These are phyloP conservation scores for Graptemys geographica DNA, from an alignment of 2,797 vertebrate species.

Conservation along the genomic window DNA sequence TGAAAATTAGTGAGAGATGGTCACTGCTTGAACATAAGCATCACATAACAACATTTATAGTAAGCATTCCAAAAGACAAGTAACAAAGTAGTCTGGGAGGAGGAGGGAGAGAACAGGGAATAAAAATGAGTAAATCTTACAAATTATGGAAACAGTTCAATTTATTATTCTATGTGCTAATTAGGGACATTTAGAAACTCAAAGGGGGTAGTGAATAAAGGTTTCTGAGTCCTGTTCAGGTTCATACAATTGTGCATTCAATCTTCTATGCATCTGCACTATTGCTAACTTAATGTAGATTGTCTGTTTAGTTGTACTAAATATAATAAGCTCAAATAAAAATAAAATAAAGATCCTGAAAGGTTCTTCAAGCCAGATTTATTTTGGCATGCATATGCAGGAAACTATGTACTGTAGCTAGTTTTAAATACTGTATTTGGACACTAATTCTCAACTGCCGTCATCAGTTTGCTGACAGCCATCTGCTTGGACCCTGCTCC, in stretches of 20 bases:
- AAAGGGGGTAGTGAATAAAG: not conserved
- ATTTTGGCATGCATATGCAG: constrained; percentile 80
- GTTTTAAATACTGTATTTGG: constrained; percentile 83
- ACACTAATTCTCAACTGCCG: constrained; percentile 81
- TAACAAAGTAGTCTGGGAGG: not conserved
- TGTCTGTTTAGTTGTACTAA: constrained; percentile 56
- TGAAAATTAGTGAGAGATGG: not conserved
- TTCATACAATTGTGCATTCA: not conserved
- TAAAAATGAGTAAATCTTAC: not conserved
- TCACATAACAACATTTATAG: not conserved
- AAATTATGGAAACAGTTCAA: not conserved
- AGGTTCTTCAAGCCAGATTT: constrained; percentile 81
- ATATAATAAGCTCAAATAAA: constrained; percentile 73
- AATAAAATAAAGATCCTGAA: constrained; percentile 75
- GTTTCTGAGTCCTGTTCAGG: constrained; percentile 4
- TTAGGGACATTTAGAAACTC: constrained; percentile 26
- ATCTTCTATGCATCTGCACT: not conserved
- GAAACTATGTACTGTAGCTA: constrained; percentile 82
- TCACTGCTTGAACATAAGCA: rapidly evolving
- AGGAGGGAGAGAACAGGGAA: not conserved
- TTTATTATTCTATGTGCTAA: not conserved
- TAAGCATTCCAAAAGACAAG: not conserved
- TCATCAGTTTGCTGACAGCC: constrained; percentile 83
- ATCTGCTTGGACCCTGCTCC: constrained; percentile 83
- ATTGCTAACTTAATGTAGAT: not conserved